A percentile compares a stretch with the other conserved stretches of the same genome.
These are phyloP conservation scores for Odontomachus brunneus DNA, from an alignment of 1,140 invertebrate genomes.

Conservation along the genomic window DNA sequence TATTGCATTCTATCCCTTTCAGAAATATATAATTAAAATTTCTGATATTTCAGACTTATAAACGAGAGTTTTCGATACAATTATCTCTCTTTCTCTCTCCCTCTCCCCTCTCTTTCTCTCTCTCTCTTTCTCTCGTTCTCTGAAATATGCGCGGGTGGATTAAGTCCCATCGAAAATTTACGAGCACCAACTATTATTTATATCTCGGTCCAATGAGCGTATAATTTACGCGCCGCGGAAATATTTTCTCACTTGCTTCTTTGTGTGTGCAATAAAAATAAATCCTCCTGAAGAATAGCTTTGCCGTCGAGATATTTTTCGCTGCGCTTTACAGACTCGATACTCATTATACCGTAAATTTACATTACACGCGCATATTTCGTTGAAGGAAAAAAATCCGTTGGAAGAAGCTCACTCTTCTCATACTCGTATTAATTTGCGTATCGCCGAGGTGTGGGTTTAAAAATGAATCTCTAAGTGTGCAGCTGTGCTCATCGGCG, in stretches of 20 bases:
- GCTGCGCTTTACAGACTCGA: background rate
- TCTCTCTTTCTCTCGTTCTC: no score
- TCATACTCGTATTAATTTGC: slow-evolving; percentile 42
- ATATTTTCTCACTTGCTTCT: background rate
- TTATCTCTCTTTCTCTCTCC: no score
- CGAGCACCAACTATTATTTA: no score
- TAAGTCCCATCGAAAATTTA: slow-evolving; percentile 21
- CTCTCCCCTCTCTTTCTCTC: no score
- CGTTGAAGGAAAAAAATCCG: background rate
- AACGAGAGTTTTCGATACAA: no score
- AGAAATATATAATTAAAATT: no score
- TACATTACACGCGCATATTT: background rate
- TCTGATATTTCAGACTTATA: no score
- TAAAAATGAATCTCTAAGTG: slow-evolving; percentile 14
- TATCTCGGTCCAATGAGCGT: background rate
- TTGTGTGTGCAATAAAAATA: background rate
- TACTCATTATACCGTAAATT: background rate
- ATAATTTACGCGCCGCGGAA: background rate
- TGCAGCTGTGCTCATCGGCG: background rate
- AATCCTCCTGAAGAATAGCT: background rate
- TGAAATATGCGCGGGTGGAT: background rate
- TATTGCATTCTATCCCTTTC: no score
- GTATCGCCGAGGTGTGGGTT: slow-evolving; percentile 7
- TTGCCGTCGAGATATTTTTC: background rate
- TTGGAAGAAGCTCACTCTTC: background rate